phyloP scores from a whole-genome alignment of 1,140 invertebrate species.

The Danaus plexippus region DNA sequence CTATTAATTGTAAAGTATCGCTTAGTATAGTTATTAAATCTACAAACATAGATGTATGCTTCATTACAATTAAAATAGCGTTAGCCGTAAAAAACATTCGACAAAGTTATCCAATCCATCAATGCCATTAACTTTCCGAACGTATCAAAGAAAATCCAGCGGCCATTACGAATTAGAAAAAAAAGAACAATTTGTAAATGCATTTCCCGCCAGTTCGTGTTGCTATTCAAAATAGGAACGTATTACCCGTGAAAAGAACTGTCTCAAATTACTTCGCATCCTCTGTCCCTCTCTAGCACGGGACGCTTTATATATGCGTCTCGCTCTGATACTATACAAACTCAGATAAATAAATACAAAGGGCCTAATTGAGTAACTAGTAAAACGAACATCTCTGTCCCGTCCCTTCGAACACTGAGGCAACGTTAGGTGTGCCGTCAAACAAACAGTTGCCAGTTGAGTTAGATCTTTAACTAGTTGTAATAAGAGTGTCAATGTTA shows the following conservation, averaged over 20 bases:
- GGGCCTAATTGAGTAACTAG: slow-evolving; percentile 72
- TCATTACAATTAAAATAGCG: too few relatives aligned
- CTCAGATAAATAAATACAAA: slow-evolving; percentile 72
- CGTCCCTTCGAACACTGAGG: slow-evolving; percentile 55
- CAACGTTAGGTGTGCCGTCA: slow-evolving; percentile 28
- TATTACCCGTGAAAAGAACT: slow-evolving; percentile 69
- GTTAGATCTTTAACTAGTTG: slow-evolving; percentile 19
- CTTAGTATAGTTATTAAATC: too few relatives aligned
- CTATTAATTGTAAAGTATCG: too few relatives aligned
- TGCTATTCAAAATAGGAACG: slow-evolving; percentile 69
- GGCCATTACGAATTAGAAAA: slow-evolving; percentile 60
- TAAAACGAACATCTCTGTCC: slow-evolving; percentile 65
- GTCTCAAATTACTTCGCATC: slow-evolving; percentile 66
- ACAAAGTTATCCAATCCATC: slow-evolving; percentile 25
- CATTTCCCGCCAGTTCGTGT: slow-evolving; percentile 66
- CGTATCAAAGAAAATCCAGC: slow-evolving; percentile 59
- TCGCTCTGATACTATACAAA: slow-evolving; percentile 58
- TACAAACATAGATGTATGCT: too few relatives aligned
- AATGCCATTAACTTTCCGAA: slow-evolving; percentile 36
- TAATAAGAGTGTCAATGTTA: slow-evolving; percentile 7
- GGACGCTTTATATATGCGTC: slow-evolving; percentile 29
- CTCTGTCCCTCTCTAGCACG: slow-evolving; percentile 26
- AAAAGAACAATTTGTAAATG: slow-evolving; percentile 51
- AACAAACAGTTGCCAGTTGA: slow-evolving; percentile 11
- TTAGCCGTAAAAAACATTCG: too few relatives aligned